Evolutionary conservation across 1,140 invertebrate species (phyloP).

Genomic region (Scaptodrosophila lebanonensis): DNA sequence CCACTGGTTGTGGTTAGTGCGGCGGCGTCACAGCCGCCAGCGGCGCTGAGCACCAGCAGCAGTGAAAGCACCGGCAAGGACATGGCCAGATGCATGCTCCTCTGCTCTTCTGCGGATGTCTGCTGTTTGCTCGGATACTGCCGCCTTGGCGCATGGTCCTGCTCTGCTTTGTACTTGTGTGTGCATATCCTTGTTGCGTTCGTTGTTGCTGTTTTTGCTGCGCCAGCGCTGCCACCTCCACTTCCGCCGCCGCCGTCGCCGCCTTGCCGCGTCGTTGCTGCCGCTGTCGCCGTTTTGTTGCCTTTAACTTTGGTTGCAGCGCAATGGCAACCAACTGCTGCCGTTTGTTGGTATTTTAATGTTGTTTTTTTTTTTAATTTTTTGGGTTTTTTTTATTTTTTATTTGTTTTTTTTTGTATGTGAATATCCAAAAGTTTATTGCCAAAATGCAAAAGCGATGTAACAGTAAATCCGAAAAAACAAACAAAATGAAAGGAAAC

Average conservation of each 20-base stretch:
- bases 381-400: neutral
- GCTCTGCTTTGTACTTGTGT: too few species aligned
- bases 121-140: neutral
- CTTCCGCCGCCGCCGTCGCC: neutral
- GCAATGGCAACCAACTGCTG: slow-evolving; percentile 58
- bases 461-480: slow-evolving; percentile 9
- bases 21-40: slow-evolving; percentile 17
- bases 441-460: slow-evolving; percentile 19
- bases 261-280: neutral
- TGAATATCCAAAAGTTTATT: slow-evolving; percentile 19
- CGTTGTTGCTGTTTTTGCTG: neutral
- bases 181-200: too few species aligned
- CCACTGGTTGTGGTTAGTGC: slow-evolving; percentile 38
- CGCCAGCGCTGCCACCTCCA: neutral
- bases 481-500: slow-evolving; percentile 1
- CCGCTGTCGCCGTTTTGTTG: slow-evolving; percentile 37
- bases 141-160: slow-evolving; percentile 29
- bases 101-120: too few species aligned
- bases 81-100: too few species aligned
- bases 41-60: slow-evolving; percentile 38
- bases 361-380: neutral
- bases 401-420: slow-evolving; percentile 1
- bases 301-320: slow-evolving; percentile 63
- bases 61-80: slow-evolving; percentile 45
- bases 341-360: slow-evolving; percentile 2